Base-by-base conservation (phyloP, 2,113 vertebrate species). In the Camelus dromedarius region DNA sequence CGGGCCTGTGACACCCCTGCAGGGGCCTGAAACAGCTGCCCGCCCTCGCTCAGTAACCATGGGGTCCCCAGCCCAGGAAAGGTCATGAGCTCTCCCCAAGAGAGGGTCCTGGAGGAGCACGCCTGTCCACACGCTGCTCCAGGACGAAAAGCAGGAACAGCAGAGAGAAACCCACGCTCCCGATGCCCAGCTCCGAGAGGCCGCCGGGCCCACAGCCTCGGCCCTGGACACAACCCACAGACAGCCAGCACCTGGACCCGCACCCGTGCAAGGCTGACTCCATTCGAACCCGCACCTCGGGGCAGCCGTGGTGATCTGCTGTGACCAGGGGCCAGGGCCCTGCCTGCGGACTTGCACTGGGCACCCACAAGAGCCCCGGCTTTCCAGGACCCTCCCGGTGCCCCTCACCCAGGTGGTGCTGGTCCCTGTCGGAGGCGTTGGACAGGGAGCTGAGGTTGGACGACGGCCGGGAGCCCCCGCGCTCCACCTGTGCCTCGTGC, bases 381-480 rank as follows among this genome's bases (percentile, higher is more conserved):
- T 7, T 18, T 15, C 60, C 18, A 7, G 5, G 48, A 2, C 2
- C 26, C 1, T 11, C 1, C 30, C 12, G 2, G 52, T 42, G 38
- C 38, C 38, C 75, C 85, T 98, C 97, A 99, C 99, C 99, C 92
- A 99, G 98, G 97, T 99, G 99, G 90, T 99, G 99, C 64, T 99
- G 99, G 91, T 99, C 99, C 95, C 99, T 98, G 97, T 99, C 99
- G 0, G 99, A 99, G 30, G 99, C 95, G 79, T 99, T 99, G 90
- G 99, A 99, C 87, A 99, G 99, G 11, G 99, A 99, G 92, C 99
- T 99, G 97, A 99, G 98, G 96, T 99, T 99, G 77, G 99, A 99
- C 0, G 99, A 99, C 0, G 99, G 99, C 93, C 99, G 99, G 62
- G 99, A 99, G 93, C 99, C 99, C 10, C 99, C 99, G 48, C 99